Evolutionary conservation across 2,888 invertebrate genomes (phyloP), one percentile per base, ranked within the genome.

Genomic region (Lampropteryx suffumata): DNA sequence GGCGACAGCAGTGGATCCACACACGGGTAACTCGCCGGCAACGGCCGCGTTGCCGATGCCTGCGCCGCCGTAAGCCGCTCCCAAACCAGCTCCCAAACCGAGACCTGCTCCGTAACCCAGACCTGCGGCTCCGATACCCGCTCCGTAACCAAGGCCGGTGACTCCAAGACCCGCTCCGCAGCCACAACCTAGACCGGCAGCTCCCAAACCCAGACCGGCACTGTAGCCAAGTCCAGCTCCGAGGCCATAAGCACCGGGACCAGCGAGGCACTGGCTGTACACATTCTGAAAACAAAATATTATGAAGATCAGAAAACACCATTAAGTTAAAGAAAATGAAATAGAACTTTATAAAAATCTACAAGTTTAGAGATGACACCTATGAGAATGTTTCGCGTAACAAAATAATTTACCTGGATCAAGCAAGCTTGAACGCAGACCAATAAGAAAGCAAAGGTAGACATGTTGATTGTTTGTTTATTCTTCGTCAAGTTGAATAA

Each of bases 361-460:
- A n/a, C n/a, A n/a, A n/a, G n/a, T n/a, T n/a, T n/a, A n/a, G n/a
- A n/a, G n/a, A n/a, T n/a, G n/a, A n/a, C n/a, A n/a, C n/a, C n/a
- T n/a, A n/a, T n/a, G n/a, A n/a, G n/a, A n/a, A n/a, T 17, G 2
- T 17, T 24, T 24, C 1, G 24, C 61, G 13, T 30, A 33, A 33
- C 13, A 33, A 27, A 8, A 5, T 11, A 49, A 34, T 63, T 13
- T 50, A 72, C 72, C 60, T 69, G 67, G 32, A 70, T 47, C 55
- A 74, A 58, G 57, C 65, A 64, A 56, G 64, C 68, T 49, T 72
- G 73, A 32, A 67, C 42, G 63, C 66, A 71, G 37, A 73, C 51
- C 3, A 65, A 27, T 2, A 67, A 17, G 26, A 71, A 57, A 27
- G 64, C 49, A 40, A 67, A 62, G 30, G 61, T 46, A 49, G 64